Evolutionary conservation across 2,113 vertebrate species (phyloP).

Genomic region (Ondatra zibethicus): DNA sequence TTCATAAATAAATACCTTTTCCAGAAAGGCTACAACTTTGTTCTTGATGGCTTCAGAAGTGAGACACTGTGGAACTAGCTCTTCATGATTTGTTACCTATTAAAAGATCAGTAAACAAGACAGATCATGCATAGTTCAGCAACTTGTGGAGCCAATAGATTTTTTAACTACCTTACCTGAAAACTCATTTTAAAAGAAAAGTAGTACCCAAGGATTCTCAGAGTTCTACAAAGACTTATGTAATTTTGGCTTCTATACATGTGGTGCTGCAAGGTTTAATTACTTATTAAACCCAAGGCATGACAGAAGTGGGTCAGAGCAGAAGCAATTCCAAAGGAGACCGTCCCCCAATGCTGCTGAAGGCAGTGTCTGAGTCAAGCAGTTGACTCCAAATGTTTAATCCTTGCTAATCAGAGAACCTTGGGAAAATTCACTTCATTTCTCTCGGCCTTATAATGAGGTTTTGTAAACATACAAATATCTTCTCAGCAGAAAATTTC

Average conservation of each 20-base stretch:
- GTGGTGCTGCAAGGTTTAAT: neutral
- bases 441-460: neutral
- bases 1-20: conserved; percentile 89
- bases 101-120: conserved; percentile 53
- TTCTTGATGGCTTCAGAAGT: conserved; percentile 91
- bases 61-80: conserved; percentile 93
- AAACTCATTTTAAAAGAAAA: conserved; percentile 27
- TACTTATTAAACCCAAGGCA: neutral
- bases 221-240: neutral
- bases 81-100: conserved; percentile 95
- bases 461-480: neutral
- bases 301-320: neutral
- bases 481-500: neutral
- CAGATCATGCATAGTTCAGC: neutral
- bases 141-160: neutral
- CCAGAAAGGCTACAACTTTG: conserved; percentile 93
- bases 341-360: too few relatives aligned
- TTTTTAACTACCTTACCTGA: conserved; percentile 20
- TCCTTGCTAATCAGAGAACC: neutral
- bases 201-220: neutral
- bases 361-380: neutral
- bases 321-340: neutral
- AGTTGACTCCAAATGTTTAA: neutral
- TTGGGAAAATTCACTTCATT: neutral
- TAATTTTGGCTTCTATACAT: neutral